Evolutionary conservation across 2,888 invertebrate genomes (phyloP), one percentile per base, ranked within the genome.

Genomic region (Cerastis leucographa): DNA sequence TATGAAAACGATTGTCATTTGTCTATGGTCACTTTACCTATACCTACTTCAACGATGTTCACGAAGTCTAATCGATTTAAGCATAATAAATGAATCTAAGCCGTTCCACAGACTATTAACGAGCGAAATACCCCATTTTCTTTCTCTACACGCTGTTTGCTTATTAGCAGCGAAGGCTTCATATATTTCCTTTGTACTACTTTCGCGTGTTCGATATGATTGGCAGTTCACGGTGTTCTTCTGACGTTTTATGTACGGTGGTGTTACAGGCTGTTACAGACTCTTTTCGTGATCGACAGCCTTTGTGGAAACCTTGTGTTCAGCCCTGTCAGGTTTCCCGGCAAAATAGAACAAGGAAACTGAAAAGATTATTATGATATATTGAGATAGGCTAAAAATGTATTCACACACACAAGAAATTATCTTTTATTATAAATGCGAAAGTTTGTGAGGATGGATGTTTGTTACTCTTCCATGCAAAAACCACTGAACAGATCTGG

Each of bases 31-130:
- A 51, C n/a, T n/a, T n/a, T n/a, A n/a, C n/a, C n/a, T n/a, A n/a
- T n/a, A n/a, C n/a, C n/a, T n/a, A 40, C 7, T 66, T 7, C n/a
- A 69, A 19, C 9, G 7, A 49, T 22, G 56, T 9, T 25, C 29
- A 35, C 59, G 0, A 51, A 71, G 51, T 44, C 8, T 61, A 73
- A 83, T 83, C 70, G 78, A 83, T 73, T 64, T 46, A 86, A 59
- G 76, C 82, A 82, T 82, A 65, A 72, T 83, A 83, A 83, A 83
- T 86, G 25, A 86, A 72, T 49, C 19, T 69, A 51, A 56, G n/a
- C 44, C 51, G 62, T 72, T 70, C 29, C 44, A 71, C 25, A 22
- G 12, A 29, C 64, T 40, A 77, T 49, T 64, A 72, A 35, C 42
- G 29, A 51, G 40, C 40, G 17, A 62, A 67, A 35, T 51, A 49